Evolutionary conservation across 1,140 invertebrate genomes (phyloP).

Genomic region (Aradophagus sp.): DNA sequence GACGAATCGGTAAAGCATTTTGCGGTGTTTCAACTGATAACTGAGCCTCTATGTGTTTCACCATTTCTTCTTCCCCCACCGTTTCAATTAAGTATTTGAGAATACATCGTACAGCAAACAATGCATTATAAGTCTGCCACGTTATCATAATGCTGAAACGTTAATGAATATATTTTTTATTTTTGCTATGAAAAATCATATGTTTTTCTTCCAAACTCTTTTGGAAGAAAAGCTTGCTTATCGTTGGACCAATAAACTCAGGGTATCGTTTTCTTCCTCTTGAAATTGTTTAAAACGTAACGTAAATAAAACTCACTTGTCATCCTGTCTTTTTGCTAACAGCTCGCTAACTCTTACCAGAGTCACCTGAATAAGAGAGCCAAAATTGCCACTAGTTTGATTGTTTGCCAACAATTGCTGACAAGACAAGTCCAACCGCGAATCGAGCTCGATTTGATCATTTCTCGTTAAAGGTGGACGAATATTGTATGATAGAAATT

Average conservation of each 20-base stretch:
- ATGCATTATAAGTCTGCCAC: slow-evolving; percentile 95
- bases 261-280: no score
- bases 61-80: slow-evolving; percentile 83
- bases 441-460: slow-evolving; percentile 81
- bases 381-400: slow-evolving; percentile 88
- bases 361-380: slow-evolving; percentile 89
- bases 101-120: slow-evolving; percentile 92
- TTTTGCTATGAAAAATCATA: no score
- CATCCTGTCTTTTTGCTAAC: slow-evolving; percentile 86
- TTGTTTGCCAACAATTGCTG: slow-evolving; percentile 87
- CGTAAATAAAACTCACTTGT: slow-evolving; percentile 85
- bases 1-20: slow-evolving; percentile 43
- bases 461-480: slow-evolving; percentile 84
- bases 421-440: slow-evolving; percentile 82
- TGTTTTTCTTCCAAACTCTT: no score
- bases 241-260: no score
- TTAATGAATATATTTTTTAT: slow-evolving; percentile 1
- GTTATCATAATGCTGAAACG: slow-evolving; percentile 88
- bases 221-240: no score
- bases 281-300: no score
- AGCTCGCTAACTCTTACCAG: slow-evolving; percentile 86
- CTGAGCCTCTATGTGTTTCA: slow-evolving; percentile 82
- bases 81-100: slow-evolving; percentile 92
- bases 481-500: slow-evolving; percentile 93
- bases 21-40: slow-evolving; percentile 53